Conservation (phyloP, 2,888 invertebrate species). For the Drosophila flavopinicola region DNA sequence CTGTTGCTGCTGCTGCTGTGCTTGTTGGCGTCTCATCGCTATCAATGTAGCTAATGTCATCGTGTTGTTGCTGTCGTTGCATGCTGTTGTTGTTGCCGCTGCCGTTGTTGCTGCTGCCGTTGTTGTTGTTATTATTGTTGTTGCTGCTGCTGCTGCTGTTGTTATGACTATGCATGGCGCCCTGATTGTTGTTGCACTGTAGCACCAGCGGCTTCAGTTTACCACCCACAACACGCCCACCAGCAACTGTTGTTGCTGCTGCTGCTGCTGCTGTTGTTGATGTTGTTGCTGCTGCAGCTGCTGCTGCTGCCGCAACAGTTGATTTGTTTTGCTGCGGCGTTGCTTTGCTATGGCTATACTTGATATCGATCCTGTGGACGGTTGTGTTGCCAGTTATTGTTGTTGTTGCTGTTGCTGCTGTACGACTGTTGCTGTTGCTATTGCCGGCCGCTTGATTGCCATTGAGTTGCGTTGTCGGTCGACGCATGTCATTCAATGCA, state of each 20-base stretch:
- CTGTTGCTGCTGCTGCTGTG: slow-evolving; percentile 13
- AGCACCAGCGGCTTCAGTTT: slow-evolving; percentile 37
- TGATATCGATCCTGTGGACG: slow-evolving; percentile 60
- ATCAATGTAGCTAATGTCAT: slow-evolving; percentile 82
- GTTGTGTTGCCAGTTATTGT: slow-evolving; percentile 49
- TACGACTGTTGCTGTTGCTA: slow-evolving; percentile 21
- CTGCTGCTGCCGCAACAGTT: slow-evolving; percentile 1
- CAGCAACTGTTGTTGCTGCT: background rate
- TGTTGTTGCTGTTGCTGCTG: slow-evolving; percentile 38
- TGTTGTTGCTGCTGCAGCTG: slow-evolving; percentile 8
- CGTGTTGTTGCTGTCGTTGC: slow-evolving; percentile 72
- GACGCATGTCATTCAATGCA: slow-evolving; percentile 77
- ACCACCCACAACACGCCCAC: slow-evolving; percentile 33
- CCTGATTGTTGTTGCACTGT: slow-evolving; percentile 37
- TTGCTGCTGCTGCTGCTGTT: slow-evolving; percentile 19
- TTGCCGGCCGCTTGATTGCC: slow-evolving; percentile 69
- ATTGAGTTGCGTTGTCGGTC: slow-evolving; percentile 59
- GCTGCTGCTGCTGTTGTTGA: slow-evolving; percentile 7
- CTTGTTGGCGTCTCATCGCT: slow-evolving; percentile 72
- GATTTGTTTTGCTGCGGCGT: slow-evolving; percentile 18
- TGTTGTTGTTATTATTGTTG: slow-evolving; percentile 45
- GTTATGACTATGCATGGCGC: slow-evolving; percentile 38
- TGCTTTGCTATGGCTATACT: slow-evolving; percentile 35
- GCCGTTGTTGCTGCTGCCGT: slow-evolving; percentile 36
- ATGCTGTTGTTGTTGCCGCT: slow-evolving; percentile 44